Conservation (phyloP, 2,797 vertebrate genomes). For the Eulemur rubriventer region DNA sequence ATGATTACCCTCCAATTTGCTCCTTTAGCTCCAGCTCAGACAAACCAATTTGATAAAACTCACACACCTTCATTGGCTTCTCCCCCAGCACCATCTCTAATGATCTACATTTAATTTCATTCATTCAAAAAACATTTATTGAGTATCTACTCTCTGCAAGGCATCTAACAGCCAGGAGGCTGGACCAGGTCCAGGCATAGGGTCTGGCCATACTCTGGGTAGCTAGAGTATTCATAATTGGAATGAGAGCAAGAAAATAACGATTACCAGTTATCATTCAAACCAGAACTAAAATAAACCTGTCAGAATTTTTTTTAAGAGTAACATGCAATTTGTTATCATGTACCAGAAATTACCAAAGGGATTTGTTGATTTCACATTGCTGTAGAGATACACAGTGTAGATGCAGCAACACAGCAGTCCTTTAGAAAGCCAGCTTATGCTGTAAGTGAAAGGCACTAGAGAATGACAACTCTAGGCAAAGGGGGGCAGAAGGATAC, state of each 20-base stretch:
- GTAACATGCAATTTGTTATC: conserved; percentile 50
- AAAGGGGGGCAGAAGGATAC: conserved; percentile 69
- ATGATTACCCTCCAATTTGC: background rate
- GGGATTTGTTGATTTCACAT: conserved; percentile 62
- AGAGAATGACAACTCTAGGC: conserved; percentile 68
- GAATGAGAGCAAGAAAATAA: conserved; percentile 76
- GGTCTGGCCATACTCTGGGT: conserved; percentile 40
- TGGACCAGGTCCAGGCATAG: background rate
- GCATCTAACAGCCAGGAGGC: background rate
- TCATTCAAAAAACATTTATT: conserved; percentile 8
- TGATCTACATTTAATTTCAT: conserved; percentile 63
- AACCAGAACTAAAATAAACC: conserved; percentile 68
- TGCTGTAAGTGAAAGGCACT: conserved; percentile 47
- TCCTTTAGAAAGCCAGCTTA: conserved; percentile 67
- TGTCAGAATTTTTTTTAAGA: conserved; percentile 30
- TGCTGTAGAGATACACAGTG: conserved; percentile 60
- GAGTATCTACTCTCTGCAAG: background rate
- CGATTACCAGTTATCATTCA: conserved; percentile 70
- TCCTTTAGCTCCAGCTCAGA: conserved; percentile 13
- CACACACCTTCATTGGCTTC: background rate
- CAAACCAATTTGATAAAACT: conserved; percentile 7
- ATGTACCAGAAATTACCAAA: conserved; percentile 65
- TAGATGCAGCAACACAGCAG: background rate
- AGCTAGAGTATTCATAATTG: conserved; percentile 51
- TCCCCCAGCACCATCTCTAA: conserved; percentile 43